Percentiles rank a stretch among this genome's conserved stretches.
These are phyloP conservation scores for Cheumatopsyche charites DNA, from an alignment of 1,140 invertebrate genomes.

Conservation along the genomic window DNA sequence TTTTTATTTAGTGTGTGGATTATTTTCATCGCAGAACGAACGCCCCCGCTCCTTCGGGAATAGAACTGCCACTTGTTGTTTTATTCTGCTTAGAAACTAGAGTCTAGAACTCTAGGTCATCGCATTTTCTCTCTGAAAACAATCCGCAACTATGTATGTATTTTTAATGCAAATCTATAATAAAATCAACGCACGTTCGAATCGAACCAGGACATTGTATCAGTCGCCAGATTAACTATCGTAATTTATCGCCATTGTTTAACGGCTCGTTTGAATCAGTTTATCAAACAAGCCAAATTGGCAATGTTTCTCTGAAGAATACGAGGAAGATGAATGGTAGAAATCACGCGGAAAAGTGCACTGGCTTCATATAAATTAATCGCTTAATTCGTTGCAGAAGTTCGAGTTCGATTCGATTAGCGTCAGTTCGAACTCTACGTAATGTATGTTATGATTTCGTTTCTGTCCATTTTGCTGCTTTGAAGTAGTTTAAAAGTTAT, in stretches of 20 bases:
- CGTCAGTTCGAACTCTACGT: too few species aligned
- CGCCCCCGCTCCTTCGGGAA: constrained; percentile 28
- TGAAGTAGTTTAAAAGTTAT: too few species aligned
- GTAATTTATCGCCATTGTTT: neutral
- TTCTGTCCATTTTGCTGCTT: too few species aligned
- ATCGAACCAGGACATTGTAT: neutral
- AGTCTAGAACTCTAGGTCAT: neutral
- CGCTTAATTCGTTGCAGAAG: too few species aligned
- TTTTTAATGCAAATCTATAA: neutral
- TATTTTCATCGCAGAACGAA: constrained; percentile 26
- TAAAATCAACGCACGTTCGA: neutral
- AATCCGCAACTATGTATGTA: neutral
- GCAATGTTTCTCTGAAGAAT: neutral
- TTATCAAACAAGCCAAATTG: constrained; percentile 14
- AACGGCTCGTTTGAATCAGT: neutral
- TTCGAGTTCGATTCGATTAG: too few species aligned
- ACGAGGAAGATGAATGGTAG: too few species aligned
- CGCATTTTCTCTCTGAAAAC: neutral
- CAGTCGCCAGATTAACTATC: neutral
- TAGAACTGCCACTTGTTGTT: constrained; percentile 31
- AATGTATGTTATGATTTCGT: too few species aligned
- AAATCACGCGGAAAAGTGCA: too few species aligned
- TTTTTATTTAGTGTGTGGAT: neutral
- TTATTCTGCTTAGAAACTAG: neutral
- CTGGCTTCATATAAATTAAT: too few species aligned